phyloP scores from a whole-genome alignment of 2,888 invertebrate species.

The Cephus rjabovi region DNA sequence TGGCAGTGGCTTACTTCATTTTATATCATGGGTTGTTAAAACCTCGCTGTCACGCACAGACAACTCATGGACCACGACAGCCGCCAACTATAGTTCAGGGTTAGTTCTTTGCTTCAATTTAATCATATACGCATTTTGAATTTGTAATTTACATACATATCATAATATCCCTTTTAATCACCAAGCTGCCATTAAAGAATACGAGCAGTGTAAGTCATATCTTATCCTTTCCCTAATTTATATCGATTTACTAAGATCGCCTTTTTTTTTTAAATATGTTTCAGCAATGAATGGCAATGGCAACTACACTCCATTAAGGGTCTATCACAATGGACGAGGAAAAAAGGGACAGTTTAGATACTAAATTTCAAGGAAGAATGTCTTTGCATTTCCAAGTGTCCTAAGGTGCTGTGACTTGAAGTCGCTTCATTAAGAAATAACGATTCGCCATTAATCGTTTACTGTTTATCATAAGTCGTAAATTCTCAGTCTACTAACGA shows the following conservation, averaged over 20 bases:
- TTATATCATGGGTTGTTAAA: constrained; percentile 81
- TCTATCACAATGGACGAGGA: constrained; percentile 84
- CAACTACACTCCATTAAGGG: constrained; percentile 81
- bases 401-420: neutral
- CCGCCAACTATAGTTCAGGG: constrained; percentile 75
- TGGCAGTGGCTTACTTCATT: constrained; percentile 77
- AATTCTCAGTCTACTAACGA: neutral
- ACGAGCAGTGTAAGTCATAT: neutral
- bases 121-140: constrained; percentile 1
- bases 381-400: neutral
- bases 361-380: constrained; percentile 62
- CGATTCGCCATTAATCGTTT: neutral
- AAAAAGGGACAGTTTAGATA: constrained; percentile 87
- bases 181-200: neutral
- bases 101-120: constrained; percentile 50
- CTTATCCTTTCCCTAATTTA: neutral
- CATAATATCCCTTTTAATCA: neutral
- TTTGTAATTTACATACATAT: constrained; percentile 4
- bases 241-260: neutral
- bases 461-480: neutral
- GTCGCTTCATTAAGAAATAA: constrained; percentile 12
- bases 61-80: constrained; percentile 74
- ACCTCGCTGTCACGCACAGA: constrained; percentile 77
- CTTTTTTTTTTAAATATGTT: constrained; percentile 36
- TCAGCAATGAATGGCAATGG: constrained; percentile 77